These are phyloP conservation scores for Dolichoris vasculosae DNA, from an alignment of 1,140 invertebrate species.

Conservation along the genomic window DNA sequence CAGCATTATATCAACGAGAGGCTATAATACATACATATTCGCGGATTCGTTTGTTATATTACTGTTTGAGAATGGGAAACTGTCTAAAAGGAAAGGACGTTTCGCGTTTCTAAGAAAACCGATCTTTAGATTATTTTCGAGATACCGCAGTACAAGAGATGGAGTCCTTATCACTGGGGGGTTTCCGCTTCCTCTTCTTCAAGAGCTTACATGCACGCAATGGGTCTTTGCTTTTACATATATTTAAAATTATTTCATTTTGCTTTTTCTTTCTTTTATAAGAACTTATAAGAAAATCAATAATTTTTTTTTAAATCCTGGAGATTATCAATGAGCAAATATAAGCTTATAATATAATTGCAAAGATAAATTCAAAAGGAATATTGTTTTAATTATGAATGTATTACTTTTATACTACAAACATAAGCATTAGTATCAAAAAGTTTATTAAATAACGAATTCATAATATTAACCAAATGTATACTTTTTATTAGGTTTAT, in stretches of 20 bases:
- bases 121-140: constrained; percentile 56
- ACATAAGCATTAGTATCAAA: too few relatives aligned
- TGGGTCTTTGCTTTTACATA: constrained; percentile 7
- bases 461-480: too few relatives aligned
- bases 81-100: constrained; percentile 59
- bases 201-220: constrained; percentile 10
- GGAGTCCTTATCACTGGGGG: constrained; percentile 46
- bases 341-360: too few relatives aligned
- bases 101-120: constrained; percentile 63
- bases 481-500: too few relatives aligned
- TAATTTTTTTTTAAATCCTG: too few relatives aligned
- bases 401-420: too few relatives aligned
- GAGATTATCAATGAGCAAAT: too few relatives aligned
- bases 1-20: not conserved
- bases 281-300: too few relatives aligned
- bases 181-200: constrained; percentile 56
- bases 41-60: not conserved
- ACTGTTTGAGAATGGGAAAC: not conserved
- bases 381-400: too few relatives aligned
- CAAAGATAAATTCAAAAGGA: too few relatives aligned
- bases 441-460: too few relatives aligned
- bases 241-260: too few relatives aligned
- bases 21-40: not conserved
- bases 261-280: not conserved
- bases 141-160: constrained; percentile 47